phyloP scores from a whole-genome alignment of 2,113 vertebrate species.

The Marmota monax region DNA sequence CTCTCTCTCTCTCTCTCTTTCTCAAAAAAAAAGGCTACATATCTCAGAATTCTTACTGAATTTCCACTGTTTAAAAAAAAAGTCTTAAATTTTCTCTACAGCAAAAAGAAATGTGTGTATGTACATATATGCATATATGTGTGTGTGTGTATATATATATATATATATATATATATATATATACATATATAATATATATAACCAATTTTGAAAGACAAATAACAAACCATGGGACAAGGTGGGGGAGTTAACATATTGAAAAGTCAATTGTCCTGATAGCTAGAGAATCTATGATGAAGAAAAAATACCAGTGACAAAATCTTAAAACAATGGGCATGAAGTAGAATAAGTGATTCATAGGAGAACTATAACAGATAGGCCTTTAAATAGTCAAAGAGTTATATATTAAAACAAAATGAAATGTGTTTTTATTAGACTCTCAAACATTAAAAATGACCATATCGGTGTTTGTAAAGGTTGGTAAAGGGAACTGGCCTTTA shows the following conservation, averaged over 20 bases:
- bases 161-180: too few relatives aligned
- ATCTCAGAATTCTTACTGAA: too few relatives aligned
- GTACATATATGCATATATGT: accelerated
- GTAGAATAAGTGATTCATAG: background rate
- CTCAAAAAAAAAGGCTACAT: too few relatives aligned
- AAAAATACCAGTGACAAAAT: background rate
- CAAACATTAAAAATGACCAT: background rate
- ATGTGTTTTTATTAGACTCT: background rate
- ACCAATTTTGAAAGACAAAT: background rate
- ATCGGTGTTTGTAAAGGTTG: background rate
- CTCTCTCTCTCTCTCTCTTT: too few relatives aligned
- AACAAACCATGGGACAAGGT: background rate
- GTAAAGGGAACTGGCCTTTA: background rate
- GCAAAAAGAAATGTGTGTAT: background rate
- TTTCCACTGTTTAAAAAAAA: background rate
- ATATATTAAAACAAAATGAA: background rate
- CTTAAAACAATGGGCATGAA: background rate
- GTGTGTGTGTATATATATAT: accelerated
- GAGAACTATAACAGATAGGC: background rate
- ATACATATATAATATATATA: background rate
- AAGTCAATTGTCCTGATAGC: background rate
- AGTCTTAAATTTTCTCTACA: background rate
- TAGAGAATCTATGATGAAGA: background rate
- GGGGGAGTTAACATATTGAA: background rate
- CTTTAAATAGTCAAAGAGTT: background rate